phyloP scores from a whole-genome alignment of 1,140 invertebrate genomes.

The Pemphigus obesinymphae region DNA sequence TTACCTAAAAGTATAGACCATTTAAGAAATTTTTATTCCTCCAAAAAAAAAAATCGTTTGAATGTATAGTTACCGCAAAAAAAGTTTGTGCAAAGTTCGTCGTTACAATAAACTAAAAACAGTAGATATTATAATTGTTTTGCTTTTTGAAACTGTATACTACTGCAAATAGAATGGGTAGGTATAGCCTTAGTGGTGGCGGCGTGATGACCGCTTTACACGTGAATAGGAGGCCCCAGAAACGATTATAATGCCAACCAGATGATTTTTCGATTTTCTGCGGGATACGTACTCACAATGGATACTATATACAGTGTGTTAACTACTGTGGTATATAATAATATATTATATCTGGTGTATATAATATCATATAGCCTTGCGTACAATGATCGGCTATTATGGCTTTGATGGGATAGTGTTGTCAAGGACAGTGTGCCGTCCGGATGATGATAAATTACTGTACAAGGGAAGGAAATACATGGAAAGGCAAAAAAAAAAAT shows the following conservation, averaged over 20 bases:
- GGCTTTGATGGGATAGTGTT: constrained; percentile 31
- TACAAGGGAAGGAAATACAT: background rate
- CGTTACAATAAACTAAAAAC: too few relatives aligned
- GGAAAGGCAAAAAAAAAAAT: background rate
- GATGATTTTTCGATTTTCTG: constrained; percentile 25
- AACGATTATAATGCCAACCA: background rate
- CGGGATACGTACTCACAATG: background rate
- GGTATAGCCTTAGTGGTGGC: background rate
- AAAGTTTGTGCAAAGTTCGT: too few relatives aligned
- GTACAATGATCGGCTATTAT: constrained; percentile 31
- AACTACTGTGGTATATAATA: background rate
- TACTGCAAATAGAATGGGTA: background rate
- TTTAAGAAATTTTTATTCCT: too few relatives aligned
- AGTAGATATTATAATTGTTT: too few relatives aligned
- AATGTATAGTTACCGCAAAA: too few relatives aligned
- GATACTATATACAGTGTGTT: background rate
- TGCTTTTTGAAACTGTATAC: too few relatives aligned
- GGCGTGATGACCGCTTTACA: background rate
- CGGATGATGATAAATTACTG: constrained; percentile 33
- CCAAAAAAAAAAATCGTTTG: too few relatives aligned
- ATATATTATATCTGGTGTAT: background rate
- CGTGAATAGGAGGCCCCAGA: background rate
- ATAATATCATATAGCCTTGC: background rate
- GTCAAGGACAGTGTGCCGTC: constrained; percentile 37
- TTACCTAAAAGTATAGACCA: too few relatives aligned